phyloP scores from a whole-genome alignment of 2,888 invertebrate species.

The Teinopalpus imperialis region DNA sequence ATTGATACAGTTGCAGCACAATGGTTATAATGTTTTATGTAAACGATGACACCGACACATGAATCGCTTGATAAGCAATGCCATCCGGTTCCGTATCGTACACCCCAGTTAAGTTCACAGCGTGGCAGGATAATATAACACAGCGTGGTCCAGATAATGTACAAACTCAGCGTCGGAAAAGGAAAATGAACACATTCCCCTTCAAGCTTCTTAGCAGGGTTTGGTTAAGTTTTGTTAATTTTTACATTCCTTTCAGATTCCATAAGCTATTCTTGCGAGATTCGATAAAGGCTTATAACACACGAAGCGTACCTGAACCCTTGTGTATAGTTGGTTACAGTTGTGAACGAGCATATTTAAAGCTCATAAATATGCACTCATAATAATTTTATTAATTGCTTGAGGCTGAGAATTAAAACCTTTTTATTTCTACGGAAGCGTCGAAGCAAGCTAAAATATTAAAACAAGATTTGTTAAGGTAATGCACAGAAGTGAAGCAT shows the following conservation, averaged over 20 bases:
- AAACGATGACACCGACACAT: conserved; percentile 62
- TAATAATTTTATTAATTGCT: conserved; percentile 52
- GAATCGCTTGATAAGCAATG: conserved; percentile 55
- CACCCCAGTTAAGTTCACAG: conserved; percentile 25
- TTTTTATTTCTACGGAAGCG: conserved; percentile 66
- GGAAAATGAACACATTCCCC: conserved; percentile 11
- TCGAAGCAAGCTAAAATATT: conserved; percentile 58
- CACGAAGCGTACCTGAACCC: too few relatives aligned
- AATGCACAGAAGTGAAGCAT: conserved; percentile 34
- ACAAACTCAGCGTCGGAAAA: not conserved
- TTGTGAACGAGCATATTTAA: conserved; percentile 19
- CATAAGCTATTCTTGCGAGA: too few relatives aligned
- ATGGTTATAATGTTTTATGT: conserved; percentile 66
- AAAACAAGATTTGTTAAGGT: conserved; percentile 36
- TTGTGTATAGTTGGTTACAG: not conserved
- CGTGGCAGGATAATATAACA: conserved; percentile 27
- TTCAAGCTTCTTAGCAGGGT: conserved; percentile 42
- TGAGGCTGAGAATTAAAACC: conserved; percentile 38
- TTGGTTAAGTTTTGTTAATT: too few relatives aligned
- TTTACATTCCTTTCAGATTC: too few relatives aligned
- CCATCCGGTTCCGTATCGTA: conserved; percentile 38
- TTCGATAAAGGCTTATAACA: too few relatives aligned
- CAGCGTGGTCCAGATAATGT: not conserved
- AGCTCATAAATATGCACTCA: conserved; percentile 44
- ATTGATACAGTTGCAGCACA: conserved; percentile 73